These are phyloP conservation scores for Sinodicranocentrus sp. DNA, from an alignment of 2,888 invertebrate species.

Conservation along the genomic window DNA sequence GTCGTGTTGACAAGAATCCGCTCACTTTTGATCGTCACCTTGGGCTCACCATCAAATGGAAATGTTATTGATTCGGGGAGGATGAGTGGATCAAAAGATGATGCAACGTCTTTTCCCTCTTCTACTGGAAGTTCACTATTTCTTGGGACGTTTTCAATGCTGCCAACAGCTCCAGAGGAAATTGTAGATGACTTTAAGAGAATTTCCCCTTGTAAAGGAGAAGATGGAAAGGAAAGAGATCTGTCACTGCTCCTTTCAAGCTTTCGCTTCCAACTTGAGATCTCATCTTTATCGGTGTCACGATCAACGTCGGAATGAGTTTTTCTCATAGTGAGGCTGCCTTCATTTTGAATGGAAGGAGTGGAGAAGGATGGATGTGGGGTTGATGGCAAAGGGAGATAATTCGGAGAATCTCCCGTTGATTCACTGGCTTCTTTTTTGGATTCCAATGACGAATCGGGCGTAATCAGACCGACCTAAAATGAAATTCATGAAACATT, in stretches of 20 bases:
- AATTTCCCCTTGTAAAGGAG: background rate
- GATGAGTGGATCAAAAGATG: conserved; percentile 47
- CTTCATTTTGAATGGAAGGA: background rate
- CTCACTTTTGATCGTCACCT: conserved; percentile 65
- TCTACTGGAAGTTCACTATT: background rate
- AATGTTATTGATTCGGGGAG: conserved; percentile 70
- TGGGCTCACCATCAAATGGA: conserved; percentile 69
- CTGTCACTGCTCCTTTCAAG: background rate
- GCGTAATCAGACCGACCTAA: conserved; percentile 34
- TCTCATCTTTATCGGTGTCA: conserved; percentile 35
- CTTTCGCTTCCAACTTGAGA: conserved; percentile 19
- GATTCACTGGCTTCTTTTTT: background rate
- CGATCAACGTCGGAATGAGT: conserved; percentile 15
- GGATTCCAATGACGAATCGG: background rate
- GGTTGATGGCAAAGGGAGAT: background rate
- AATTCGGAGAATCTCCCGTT: background rate
- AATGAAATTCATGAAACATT: too few relatives aligned
- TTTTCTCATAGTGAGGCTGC: background rate
- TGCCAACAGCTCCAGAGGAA: background rate
- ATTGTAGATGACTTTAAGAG: conserved; percentile 5
- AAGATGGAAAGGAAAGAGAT: conserved; percentile 2
- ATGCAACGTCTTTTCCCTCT: conserved; percentile 11
- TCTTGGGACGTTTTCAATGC: background rate
- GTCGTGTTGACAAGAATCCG: conserved; percentile 68
- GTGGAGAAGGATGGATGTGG: background rate